Evolutionary conservation across 2,888 invertebrate genomes (phyloP).

Genomic region (Eristalinus sepulchralis): DNA sequence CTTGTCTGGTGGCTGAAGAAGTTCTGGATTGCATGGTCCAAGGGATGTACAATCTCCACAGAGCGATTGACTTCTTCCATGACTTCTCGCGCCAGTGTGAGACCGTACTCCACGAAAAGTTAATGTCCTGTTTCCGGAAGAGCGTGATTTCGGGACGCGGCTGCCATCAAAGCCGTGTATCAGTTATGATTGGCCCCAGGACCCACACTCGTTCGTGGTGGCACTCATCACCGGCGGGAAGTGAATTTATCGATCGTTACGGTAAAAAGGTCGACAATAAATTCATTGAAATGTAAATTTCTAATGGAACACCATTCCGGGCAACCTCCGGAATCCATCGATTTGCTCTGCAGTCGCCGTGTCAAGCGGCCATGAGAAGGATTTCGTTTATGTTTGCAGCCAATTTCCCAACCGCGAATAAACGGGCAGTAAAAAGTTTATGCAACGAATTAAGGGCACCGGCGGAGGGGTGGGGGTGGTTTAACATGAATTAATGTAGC

Average conservation of each 20-base stretch:
- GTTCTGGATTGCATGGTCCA: not conserved
- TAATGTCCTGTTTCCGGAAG: not conserved
- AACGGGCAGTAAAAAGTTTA: not conserved
- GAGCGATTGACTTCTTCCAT: slow-evolving; percentile 38
- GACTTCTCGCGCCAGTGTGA: slow-evolving; percentile 2
- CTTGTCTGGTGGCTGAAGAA: not conserved
- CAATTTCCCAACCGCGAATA: not conserved
- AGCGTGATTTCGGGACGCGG: not conserved
- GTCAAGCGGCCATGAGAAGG: not conserved
- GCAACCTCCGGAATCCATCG: not conserved
- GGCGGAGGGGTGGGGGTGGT: not conserved
- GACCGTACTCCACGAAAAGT: not conserved
- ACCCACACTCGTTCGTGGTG: not conserved
- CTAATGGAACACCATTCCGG: not conserved
- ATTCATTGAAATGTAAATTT: not conserved
- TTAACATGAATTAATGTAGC: not conserved
- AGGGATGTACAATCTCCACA: slow-evolving; percentile 7
- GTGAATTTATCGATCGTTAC: not conserved
- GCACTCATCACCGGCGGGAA: not conserved
- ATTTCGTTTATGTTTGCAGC: not conserved
- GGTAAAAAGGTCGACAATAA: not conserved
- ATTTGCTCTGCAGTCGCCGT: not conserved
- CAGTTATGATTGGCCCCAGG: not conserved
- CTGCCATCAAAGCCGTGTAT: not conserved
- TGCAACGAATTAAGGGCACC: not conserved